A percentile compares a stretch with the other conserved stretches of the same genome.
Evolutionary conservation across 2,797 vertebrate species (phyloP).

Genomic region (Hypotaenidia philippensis): DNA sequence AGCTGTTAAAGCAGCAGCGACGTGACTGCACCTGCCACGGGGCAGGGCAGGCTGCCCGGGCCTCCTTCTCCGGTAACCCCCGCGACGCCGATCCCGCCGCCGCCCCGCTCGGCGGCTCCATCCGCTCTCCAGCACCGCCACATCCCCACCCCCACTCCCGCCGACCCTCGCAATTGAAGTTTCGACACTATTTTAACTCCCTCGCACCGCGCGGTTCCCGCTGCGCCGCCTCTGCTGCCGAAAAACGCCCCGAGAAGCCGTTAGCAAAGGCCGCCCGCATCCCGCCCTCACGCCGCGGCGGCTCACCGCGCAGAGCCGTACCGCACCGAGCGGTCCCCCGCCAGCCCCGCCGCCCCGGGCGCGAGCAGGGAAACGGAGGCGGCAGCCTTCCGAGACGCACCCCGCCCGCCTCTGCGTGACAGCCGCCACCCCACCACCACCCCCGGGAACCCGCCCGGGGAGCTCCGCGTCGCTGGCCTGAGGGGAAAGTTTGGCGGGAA

Average conservation of each 20-base stretch:
- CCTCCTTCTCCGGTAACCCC: background rate
- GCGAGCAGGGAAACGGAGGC: background rate
- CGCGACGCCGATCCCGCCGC: fast-evolving
- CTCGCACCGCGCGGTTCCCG: too few species aligned
- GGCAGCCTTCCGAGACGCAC: too few species aligned
- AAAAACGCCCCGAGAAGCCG: background rate
- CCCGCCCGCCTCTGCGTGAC: background rate
- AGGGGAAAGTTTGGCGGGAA: background rate
- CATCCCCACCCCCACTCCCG: background rate
- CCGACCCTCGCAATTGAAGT: fast-evolving
- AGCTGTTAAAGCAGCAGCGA: too few species aligned
- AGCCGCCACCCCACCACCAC: too few species aligned
- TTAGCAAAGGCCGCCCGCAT: background rate
- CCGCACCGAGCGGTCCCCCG: background rate
- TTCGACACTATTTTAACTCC: background rate
- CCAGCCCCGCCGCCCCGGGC: background rate
- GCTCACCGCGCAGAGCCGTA: background rate
- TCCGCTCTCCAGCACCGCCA: background rate
- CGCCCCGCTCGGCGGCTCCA: background rate
- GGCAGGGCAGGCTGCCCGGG: background rate
- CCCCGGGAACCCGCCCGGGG: background rate
- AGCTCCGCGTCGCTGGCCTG: background rate
- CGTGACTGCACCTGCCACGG: too few species aligned
- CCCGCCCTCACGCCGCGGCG: background rate
- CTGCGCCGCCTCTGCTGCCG: too few species aligned